Percentiles rank a stretch among this genome's conserved stretches.
These are phyloP conservation scores for Hartigia nigra DNA, from an alignment of 2,888 invertebrate species.

Conservation along the genomic window DNA sequence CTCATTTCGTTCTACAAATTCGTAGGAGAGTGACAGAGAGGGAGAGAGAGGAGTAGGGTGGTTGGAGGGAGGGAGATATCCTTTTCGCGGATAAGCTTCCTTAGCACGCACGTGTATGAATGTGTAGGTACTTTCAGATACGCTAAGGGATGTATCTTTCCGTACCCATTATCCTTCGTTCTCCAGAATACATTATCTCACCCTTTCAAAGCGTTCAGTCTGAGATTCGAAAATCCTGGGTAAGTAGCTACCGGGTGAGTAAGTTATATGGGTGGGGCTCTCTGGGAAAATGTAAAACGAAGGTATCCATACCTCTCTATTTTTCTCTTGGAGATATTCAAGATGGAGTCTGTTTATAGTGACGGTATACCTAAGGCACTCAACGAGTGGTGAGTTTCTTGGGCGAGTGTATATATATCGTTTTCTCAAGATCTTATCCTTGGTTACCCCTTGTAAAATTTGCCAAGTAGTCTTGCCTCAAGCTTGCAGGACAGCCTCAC, in stretches of 20 bases:
- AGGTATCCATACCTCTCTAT: not conserved
- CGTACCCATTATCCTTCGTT: slow-evolving; percentile 13
- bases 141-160: not conserved
- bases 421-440: not conserved
- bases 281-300: not conserved
- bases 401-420: not conserved
- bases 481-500: not conserved
- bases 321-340: not conserved
- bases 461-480: not conserved
- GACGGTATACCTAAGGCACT: not conserved
- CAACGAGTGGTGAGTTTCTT: not conserved
- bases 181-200: slow-evolving; percentile 4
- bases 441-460: not conserved
- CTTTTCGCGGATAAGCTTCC: not conserved
- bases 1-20: slow-evolving; percentile 10
- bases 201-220: slow-evolving; percentile 2
- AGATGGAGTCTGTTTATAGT: not conserved
- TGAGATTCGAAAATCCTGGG: slow-evolving; percentile 5
- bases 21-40: slow-evolving; percentile 13
- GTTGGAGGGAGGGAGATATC: slow-evolving; percentile 21
- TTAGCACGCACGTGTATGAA: not conserved
- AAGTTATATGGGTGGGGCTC: not conserved
- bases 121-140: not conserved
- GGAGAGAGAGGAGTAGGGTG: slow-evolving; percentile 12
- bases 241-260: slow-evolving; percentile 2